Base-by-base conservation (phyloP, 2,113 vertebrate genomes). In the Oriolus oriolus region DNA sequence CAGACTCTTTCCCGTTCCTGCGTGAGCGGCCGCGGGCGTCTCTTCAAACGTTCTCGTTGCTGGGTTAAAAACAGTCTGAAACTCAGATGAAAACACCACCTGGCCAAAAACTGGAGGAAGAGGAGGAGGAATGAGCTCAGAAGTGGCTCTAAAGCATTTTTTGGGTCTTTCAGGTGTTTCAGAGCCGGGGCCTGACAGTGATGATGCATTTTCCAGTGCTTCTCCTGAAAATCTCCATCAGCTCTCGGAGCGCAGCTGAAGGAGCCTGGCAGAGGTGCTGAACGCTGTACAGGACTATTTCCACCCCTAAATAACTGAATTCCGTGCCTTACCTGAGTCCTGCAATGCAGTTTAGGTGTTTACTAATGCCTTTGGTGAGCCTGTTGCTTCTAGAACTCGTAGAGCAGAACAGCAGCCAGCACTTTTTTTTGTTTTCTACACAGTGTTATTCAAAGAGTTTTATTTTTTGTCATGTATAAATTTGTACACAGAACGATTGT, bases 371-470 rank as follows among this genome's bases (percentile, higher is more conserved):
- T 68, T 78, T 30, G 74, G 41, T 64, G 71, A 95, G 75, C 68
- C 91, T 81, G 22, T 93, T 81, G 79, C 84, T 92, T 76, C 8
- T n/a, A 42, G 63, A 77, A 44, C 20, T 57, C 7, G 2, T 26
- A 84, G 60, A 60, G 47, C 61, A 47, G 61, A 93, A 47, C 61
- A 94, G 84, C 92, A 94, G 84, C 80, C 39, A 93, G 95, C 94
- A 94, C 96, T 96, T 69, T 86, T 37, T 35, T 27, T 15, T n/a
- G n/a, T n/a, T 6, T 90, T 84, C 59, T 64, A 61, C 45, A 59
- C 91, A 81, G 84, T 85, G 42, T 90, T 85, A 65, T 35, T 87
- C 70, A 16, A 54, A 93, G 71, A 90, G 84, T 87, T 97, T 88
- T 95, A 94, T 95, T 92, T 96, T 89, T 96, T 92, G 60, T 30